phyloP scores from a whole-genome alignment of 2,888 invertebrate genomes.

The Aphidius colemani region DNA sequence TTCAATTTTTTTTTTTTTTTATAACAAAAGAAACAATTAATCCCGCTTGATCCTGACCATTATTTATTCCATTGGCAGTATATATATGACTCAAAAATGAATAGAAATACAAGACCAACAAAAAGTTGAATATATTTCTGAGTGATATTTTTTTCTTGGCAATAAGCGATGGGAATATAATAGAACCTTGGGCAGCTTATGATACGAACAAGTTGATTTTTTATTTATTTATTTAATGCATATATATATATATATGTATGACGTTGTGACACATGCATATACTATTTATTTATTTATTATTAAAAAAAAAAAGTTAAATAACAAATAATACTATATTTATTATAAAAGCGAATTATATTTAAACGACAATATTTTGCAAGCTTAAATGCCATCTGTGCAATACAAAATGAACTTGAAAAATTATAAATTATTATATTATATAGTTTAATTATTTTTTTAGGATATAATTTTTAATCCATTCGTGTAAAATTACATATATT shows the following conservation, averaged over 20 bases:
- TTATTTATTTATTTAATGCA: background rate
- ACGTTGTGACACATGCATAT: slow-evolving; percentile 8
- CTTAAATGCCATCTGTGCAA: slow-evolving; percentile 52
- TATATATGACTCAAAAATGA: too few relatives aligned
- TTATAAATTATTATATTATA: too few relatives aligned
- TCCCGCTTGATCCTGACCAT: too few relatives aligned
- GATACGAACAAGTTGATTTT: background rate
- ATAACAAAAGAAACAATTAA: background rate
- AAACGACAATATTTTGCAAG: slow-evolving; percentile 37
- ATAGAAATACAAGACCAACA: too few relatives aligned
- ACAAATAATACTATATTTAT: slow-evolving; percentile 26
- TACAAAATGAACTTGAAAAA: slow-evolving; percentile 35
- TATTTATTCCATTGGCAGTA: background rate
- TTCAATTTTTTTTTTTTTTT: background rate
- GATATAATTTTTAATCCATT: too few relatives aligned
- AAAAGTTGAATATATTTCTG: too few relatives aligned
- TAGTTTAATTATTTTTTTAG: too few relatives aligned
- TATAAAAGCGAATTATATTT: slow-evolving; percentile 26
- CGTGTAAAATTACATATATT: too few relatives aligned
- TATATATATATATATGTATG: background rate
- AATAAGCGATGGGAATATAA: too few relatives aligned
- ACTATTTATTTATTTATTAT: background rate
- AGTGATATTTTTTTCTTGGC: too few relatives aligned
- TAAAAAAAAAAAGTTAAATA: slow-evolving; percentile 1
- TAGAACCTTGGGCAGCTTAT: too few relatives aligned